These are phyloP conservation scores for Stigmatopora nigra DNA, from an alignment of 2,113 vertebrate genomes.

Conservation along the genomic window DNA sequence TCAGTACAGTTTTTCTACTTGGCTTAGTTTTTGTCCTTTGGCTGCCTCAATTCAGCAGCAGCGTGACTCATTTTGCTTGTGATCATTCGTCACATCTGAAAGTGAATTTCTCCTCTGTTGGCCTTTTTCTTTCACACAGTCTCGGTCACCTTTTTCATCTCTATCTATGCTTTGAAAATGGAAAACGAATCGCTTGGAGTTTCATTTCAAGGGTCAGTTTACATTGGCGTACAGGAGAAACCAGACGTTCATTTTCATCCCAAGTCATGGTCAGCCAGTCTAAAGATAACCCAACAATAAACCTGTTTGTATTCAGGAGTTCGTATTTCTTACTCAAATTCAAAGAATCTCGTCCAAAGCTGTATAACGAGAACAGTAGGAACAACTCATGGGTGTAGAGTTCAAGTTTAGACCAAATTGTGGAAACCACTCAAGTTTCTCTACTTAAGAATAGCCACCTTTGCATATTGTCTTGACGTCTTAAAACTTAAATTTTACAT, in stretches of 20 bases:
- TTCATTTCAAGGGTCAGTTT: not conserved
- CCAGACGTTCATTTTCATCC: not conserved
- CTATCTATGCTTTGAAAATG: not conserved
- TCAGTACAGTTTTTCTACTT: not conserved
- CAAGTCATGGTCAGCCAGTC: not conserved
- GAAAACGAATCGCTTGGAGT: not conserved
- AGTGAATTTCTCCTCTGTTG: not conserved
- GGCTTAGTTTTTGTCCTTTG: too few relatives aligned
- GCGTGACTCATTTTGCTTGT: not conserved
- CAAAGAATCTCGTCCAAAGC: too few relatives aligned
- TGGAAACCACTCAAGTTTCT: too few relatives aligned
- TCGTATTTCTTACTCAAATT: too few relatives aligned
- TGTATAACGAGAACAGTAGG: too few relatives aligned
- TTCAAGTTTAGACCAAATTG: too few relatives aligned
- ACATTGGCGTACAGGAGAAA: not conserved
- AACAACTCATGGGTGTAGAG: too few relatives aligned
- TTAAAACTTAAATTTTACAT: too few relatives aligned
- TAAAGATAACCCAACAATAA: not conserved
- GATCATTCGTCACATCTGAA: not conserved
- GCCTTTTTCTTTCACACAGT: not conserved
- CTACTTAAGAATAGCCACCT: too few relatives aligned
- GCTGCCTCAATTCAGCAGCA: too few relatives aligned
- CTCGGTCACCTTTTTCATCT: not conserved
- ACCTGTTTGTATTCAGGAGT: not conserved
- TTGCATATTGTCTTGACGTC: too few relatives aligned